Base-by-base conservation (phyloP, 35 echinoderm and acorn worm species). In the Nesometra sesokonis region DNA sequence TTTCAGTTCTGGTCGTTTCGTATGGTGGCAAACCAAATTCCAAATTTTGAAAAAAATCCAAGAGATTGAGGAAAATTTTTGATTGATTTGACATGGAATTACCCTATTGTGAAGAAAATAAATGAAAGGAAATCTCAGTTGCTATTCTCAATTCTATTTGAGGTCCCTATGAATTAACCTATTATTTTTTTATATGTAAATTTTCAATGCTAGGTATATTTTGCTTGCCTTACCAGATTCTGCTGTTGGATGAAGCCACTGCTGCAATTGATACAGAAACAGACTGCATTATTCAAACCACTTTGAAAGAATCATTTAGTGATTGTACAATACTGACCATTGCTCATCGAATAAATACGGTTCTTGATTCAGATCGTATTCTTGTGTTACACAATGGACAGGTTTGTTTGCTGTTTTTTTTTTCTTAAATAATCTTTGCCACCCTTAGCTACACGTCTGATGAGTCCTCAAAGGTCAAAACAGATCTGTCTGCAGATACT, bases 181-280 rank as follows among this genome's bases (percentile, higher is more conserved):
- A n/a, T n/a, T n/a, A 43, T 43, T 7, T 7, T 43, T 7, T 43
- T 43, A 15, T 43, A 43, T 4, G 38, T 4, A 43, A 43, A 43
- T 43, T 43, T 7, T 43, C 15, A 43, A 7, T 43, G 38, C 15
- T 43, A 7, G 4, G 38, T 43, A 7, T 43, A 36, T 83, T 27
- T 4, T 85, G 13, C 30, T 84, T 85, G 33, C 67, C 82, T 32
- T 52, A 35, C 33, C 33, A 94, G 92, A 90, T 97, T n/a, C 83
- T 97, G 34, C 89, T 97, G 32, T 32, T 97, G 31, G 95, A 97
- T 46, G 95, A 97, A 86, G 95, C 95, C 21, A 97, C 95, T 0
- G 95, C 95, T 46, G 95, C 95, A 29, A 97, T 97, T 5, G 95
- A 97, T 78, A 97, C 95, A 79, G 95, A 97, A 52, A 97, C 95